Percentiles rank a stretch among this genome's conserved stretches.
Evolutionary conservation across 1,140 invertebrate genomes (phyloP).

Genomic region (Euwallacea fornicatus): DNA sequence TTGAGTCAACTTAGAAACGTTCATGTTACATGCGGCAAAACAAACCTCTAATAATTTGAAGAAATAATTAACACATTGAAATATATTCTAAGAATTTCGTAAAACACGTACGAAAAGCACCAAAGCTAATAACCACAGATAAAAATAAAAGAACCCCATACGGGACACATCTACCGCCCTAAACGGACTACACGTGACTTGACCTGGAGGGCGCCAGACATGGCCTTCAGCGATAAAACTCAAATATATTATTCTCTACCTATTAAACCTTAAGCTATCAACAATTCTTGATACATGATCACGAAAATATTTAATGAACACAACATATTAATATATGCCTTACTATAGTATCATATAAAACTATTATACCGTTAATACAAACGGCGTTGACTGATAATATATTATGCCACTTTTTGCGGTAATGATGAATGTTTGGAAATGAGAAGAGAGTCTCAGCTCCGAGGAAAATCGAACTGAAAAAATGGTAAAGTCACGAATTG

Average conservation of each 20-base stretch:
- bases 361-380: not conserved
- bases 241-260: conserved; percentile 4
- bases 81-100: conserved; percentile 5
- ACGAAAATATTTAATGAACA: conserved; percentile 26
- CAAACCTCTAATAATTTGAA: not conserved
- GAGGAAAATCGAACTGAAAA: not conserved
- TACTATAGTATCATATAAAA: conserved; percentile 18
- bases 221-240: not conserved
- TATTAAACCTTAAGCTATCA: conserved; percentile 21
- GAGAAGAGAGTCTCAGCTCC: not conserved
- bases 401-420: not conserved
- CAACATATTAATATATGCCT: conserved; percentile 11
- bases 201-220: not conserved
- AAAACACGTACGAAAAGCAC: conserved; percentile 23
- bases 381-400: not conserved
- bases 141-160: not conserved
- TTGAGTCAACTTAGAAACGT: not conserved
- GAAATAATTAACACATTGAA: not conserved
- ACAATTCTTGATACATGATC: conserved; percentile 16
- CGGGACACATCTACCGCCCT: not conserved
- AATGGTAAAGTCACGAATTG: conserved; percentile 11
- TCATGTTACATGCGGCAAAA: conserved; percentile 2
- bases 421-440: not conserved
- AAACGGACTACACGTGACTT: not conserved
- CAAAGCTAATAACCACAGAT: conserved; percentile 18